Percentiles rank a stretch among this genome's conserved stretches.
Evolutionary conservation across 2,888 invertebrate species (phyloP).

Genomic region (Mechanitis mazaeus): DNA sequence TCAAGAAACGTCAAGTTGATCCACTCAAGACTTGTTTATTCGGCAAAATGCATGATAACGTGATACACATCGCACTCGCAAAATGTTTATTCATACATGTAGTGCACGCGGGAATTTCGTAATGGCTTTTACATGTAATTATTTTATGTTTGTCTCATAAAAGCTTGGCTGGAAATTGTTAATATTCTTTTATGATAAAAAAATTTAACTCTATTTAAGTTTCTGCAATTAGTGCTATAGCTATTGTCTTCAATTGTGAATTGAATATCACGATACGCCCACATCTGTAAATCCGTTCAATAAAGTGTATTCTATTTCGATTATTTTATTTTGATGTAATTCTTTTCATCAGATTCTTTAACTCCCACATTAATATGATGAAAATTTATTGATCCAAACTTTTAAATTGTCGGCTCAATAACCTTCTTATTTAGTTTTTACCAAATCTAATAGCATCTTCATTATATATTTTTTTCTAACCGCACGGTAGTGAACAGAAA

Average conservation of each 20-base stretch:
- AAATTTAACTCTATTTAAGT: conserved; percentile 17
- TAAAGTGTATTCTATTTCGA: conserved; percentile 15
- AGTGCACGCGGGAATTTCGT: conserved; percentile 32
- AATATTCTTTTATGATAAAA: background rate
- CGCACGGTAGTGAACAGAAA: conserved; percentile 9
- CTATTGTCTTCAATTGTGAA: conserved; percentile 23
- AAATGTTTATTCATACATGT: conserved; percentile 36
- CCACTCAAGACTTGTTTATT: conserved; percentile 38
- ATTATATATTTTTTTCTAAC: background rate
- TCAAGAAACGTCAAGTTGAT: conserved; percentile 33
- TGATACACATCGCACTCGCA: conserved; percentile 34
- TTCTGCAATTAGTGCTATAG: conserved; percentile 18
- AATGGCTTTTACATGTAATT: conserved; percentile 25
- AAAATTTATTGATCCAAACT: background rate
- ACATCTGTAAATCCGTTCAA: conserved; percentile 20
- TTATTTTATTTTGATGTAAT: background rate
- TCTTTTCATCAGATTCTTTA: background rate
- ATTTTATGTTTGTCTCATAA: conserved; percentile 12
- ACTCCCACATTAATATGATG: background rate
- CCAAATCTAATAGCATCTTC: conserved; percentile 2
- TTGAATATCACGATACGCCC: conserved; percentile 23
- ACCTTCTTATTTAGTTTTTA: conserved; percentile 10
- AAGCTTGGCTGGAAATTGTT: too few relatives aligned
- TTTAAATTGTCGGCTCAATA: background rate
- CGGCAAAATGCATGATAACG: conserved; percentile 43